phyloP scores from a whole-genome alignment of 2,888 invertebrate genomes.

The Phytoseiulus persimilis region DNA sequence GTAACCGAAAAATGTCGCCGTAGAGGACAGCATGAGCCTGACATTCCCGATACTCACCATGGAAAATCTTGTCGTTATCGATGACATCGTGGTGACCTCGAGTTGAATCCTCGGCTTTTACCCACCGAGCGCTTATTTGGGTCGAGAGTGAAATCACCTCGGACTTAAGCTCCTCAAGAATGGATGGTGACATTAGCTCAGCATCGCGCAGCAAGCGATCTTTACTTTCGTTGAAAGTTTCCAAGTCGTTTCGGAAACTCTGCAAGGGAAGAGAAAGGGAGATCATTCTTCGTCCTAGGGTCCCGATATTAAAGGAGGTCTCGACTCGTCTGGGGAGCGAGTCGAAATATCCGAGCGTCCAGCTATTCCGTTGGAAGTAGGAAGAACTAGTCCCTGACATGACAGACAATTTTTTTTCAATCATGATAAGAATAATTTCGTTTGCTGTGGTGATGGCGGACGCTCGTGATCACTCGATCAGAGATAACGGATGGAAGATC shows the following conservation, averaged over 20 bases:
- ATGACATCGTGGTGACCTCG: neutral
- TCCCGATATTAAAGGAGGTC: neutral
- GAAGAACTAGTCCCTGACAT: too few relatives aligned
- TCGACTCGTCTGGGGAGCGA: too few relatives aligned
- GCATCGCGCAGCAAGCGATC: constrained; percentile 25
- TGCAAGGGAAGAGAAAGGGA: neutral
- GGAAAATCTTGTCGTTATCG: constrained; percentile 13
- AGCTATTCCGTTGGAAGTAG: too few relatives aligned
- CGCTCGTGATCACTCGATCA: too few relatives aligned
- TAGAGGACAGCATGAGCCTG: too few relatives aligned
- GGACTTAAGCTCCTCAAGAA: neutral
- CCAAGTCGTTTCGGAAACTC: neutral
- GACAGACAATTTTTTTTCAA: too few relatives aligned
- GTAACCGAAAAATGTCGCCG: too few relatives aligned
- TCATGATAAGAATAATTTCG: too few relatives aligned
- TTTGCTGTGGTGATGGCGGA: too few relatives aligned
- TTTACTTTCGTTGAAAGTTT: constrained; percentile 15
- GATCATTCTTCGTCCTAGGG: neutral
- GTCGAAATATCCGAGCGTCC: too few relatives aligned
- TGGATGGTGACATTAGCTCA: neutral
- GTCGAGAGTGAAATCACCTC: neutral
- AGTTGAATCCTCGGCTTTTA: neutral
- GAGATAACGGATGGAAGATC: too few relatives aligned
- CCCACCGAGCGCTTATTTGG: neutral
- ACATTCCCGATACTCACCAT: neutral